Percentiles rank a stretch among this genome's conserved stretches.
Evolutionary conservation across 2,888 invertebrate genomes (phyloP).

Genomic region (Ptilodon capucinus): DNA sequence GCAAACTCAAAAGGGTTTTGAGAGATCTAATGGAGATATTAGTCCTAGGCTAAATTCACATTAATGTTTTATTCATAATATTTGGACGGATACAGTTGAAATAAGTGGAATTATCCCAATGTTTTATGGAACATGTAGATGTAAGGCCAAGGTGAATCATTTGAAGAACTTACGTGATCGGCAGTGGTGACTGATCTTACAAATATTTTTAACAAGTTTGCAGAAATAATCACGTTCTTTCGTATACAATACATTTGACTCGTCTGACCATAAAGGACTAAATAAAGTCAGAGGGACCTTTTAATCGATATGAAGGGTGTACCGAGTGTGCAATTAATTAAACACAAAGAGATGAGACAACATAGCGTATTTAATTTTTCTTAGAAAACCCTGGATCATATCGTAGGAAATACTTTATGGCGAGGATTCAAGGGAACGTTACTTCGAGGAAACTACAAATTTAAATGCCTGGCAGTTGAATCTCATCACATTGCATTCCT

Average conservation of each 20-base stretch:
- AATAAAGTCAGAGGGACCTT: constrained; percentile 30
- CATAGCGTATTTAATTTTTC: background rate
- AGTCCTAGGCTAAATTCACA: no score
- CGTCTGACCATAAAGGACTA: constrained; percentile 21
- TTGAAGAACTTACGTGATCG: no score
- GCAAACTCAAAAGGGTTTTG: background rate
- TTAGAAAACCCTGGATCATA: no score
- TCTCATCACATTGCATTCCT: background rate
- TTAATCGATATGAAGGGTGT: constrained; percentile 24
- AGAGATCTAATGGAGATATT: no score
- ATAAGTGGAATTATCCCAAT: no score
- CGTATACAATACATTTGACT: background rate
- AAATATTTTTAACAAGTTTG: constrained; percentile 7
- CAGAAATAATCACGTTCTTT: constrained; percentile 12
- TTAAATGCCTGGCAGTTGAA: background rate
- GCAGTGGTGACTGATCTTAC: background rate
- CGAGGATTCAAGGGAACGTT: no score
- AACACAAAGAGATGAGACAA: constrained; percentile 14
- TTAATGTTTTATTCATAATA: no score
- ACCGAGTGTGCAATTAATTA: constrained; percentile 18
- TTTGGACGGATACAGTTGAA: no score
- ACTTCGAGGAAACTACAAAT: background rate
- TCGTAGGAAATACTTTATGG: no score
- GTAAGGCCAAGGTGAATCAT: no score
- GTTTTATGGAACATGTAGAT: no score